Evolutionary conservation across 2,113 vertebrate species (phyloP), one percentile per base, ranked within the genome.

Genomic region (Pomatorhinus ruficollis): DNA sequence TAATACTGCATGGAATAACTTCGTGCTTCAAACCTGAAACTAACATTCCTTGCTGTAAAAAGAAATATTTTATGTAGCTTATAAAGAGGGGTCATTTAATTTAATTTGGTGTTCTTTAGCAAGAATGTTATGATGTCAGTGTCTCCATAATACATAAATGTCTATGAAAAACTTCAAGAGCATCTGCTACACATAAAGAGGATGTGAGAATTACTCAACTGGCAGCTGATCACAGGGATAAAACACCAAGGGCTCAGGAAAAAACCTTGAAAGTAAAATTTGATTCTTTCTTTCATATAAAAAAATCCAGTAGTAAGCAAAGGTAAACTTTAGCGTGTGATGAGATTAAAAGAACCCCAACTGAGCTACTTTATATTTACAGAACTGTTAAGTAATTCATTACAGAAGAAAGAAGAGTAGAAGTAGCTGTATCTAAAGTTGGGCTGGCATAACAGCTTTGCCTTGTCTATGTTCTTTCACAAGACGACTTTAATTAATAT

Each of bases 171-270:
- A n/a, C 40, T 78, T 92, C 59, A 88, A 80, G 63, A 93, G 64
- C 54, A 65, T 81, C 64, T 90, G 76, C 68, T 78, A 24, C 44
- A 25, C 19, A 39, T 87, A 90, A 90, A 86, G 70, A 61, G 52
- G 50, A 89, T 74, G 52, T 75, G 83, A 95, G 68, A 95, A 83
- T 87, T 96, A 74, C 33, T 76, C 54, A 94, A 37, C 42, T 94
- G 83, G 89, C 68, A 87, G 68, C 79, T 89, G 83, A 81, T 93
- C 42, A 63, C 19, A 88, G 42, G n/a, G 37, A 54, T 83, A 61
- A 94, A 95, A 74, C 54, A 70, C 24, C 54, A 93, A 86, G 17
- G 64, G 21, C 86, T 95, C 45, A 59, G 64, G 54, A 81, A 83
- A 86, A 78, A 61, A 80, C 77, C 33, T 77, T 93, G 37, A 57